Evolutionary conservation across 1,140 invertebrate genomes (phyloP), one percentile per base, ranked within the genome.

Genomic region (Drusus annulatus): DNA sequence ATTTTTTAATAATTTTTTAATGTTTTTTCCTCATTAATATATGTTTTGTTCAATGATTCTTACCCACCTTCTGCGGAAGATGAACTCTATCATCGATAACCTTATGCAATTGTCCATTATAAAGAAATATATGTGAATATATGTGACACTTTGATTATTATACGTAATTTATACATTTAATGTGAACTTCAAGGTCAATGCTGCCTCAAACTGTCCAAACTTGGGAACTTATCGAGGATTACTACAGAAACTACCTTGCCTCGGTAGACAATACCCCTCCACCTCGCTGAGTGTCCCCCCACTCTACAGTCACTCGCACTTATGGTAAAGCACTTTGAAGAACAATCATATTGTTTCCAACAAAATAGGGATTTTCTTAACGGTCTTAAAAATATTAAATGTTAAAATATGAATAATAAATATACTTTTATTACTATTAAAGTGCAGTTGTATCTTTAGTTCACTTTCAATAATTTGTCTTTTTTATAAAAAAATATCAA

Each of bases 61-160:
- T 65, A 65, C 25, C 45, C 50, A 76, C 62, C 50, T 68, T 52
- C 60, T 50, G 68, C 36, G 7, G 23, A 31, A 78, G 17, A 56
- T 78, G 60, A 68, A 65, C 25, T 52, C 52, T 60, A 68, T 68
- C 50, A 65, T 68, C n/a, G 51, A 58, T 58, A 56, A 78, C 51
- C 77, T 78, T 71, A 71, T 78, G 15, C 52, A 45, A 51, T 58
- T 69, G 77, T 69, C 77, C 65, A 36, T 78, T 78, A 78, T 71
- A 78, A 78, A 78, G 63, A 78, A 78, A 78, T 78, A 78, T 71
- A 71, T 71, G 21, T 71, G n/a, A n/a, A 58, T 71, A 78, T 60
- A 65, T 63, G 77, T 78, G 77, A 78, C 65, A 78, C 77, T 71
- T 78, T 71, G 65, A 69, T 60, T 74, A 74, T 56, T 56, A 74